phyloP scores from a whole-genome alignment of 2,113 vertebrate genomes.

The Prolemur simus region DNA sequence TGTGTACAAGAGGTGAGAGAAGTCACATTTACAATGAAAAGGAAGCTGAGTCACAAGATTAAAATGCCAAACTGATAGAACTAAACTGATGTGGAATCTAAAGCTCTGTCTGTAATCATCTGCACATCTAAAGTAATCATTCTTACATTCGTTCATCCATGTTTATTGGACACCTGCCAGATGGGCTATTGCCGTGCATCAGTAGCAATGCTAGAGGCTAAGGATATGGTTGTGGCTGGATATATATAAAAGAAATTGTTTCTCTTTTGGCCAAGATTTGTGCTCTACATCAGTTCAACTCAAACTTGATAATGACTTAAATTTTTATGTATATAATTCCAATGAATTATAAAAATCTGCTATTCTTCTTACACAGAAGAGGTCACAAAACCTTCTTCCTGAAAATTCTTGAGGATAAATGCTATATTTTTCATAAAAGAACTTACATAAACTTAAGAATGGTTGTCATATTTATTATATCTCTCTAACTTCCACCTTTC shows the following conservation, averaged over 20 bases:
- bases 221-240: background rate
- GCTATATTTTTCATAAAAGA: background rate
- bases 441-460: background rate
- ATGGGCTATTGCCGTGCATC: background rate
- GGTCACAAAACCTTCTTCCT: background rate
- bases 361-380: background rate
- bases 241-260: background rate
- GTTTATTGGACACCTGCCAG: background rate
- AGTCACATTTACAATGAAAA: background rate
- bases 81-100: background rate
- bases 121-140: background rate
- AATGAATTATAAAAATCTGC: background rate
- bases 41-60: background rate
- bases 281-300: background rate
- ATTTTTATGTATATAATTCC: background rate
- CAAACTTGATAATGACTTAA: background rate
- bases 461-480: background rate
- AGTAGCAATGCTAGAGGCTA: background rate
- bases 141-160: background rate
- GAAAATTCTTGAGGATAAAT: background rate
- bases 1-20: background rate
- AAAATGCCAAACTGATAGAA: background rate
- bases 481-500: background rate
- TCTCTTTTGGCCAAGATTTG: background rate
- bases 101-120: background rate